Evolutionary conservation across 2,113 vertebrate genomes (phyloP), one percentile per base, ranked within the genome.

Genomic region (Ariopsis seemanni): DNA sequence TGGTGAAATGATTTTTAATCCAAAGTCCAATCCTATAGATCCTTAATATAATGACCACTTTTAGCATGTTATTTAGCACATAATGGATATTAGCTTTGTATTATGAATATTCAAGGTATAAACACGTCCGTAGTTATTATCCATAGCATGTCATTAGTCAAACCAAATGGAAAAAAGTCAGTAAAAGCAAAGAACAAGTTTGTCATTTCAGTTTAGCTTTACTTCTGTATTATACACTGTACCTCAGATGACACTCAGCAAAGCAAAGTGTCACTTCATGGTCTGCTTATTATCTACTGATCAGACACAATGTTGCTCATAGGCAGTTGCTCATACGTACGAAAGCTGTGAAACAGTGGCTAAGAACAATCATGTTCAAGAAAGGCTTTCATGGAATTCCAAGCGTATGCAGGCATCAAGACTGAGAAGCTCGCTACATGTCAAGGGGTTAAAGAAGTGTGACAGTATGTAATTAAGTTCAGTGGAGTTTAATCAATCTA

Each of bases 391-490:
- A 11, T 80, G 18, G 57, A 42, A 82, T 82, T 5, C 4, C 8
- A 58, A 82, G 79, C 30, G 14, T 58, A 67, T 69, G 48, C 42
- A 62, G 63, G 82, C 48, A 69, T 50, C 8, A n/a, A 52, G 65
- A 30, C 17, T 69, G 72, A 75, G 22, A 75, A 50, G 20, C 52
- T 55, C n/a, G 30, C 7, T 74, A 34, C 53, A 58, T 55, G 69
- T 85, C 52, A 48, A 74, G 27, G 53, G 69, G 69, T 85, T 85
- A 58, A 85, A 74, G 18, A 58, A 74, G 69, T 53, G n/a, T 85
- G 20, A 74, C 69, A 74, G 83, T 57, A 60, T 85, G 69, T 48
- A 85, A 60, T 85, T 85, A 71, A 58, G 83, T 74, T 74, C 53
- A 85, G 14, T 48, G 7, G 60, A 67, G 48, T 34, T 79, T 27